Conservation (phyloP, 2,113 vertebrate genomes). For the Entelurus aequoreus region DNA sequence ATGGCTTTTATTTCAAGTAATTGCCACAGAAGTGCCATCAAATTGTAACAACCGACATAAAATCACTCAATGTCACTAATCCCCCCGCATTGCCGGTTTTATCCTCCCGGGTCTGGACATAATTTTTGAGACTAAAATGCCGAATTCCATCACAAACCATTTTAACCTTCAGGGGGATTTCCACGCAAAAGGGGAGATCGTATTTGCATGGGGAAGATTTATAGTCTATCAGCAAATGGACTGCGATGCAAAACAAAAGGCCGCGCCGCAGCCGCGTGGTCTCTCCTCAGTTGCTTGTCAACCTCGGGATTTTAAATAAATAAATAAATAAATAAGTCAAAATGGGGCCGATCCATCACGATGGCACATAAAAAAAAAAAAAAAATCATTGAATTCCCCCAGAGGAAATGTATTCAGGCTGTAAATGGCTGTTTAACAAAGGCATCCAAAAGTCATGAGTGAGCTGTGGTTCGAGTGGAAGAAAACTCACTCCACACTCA, state of each 20-base stretch:
- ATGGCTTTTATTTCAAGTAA: slow-evolving; percentile 62
- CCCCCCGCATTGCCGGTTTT: slow-evolving; percentile 48
- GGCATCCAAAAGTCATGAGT: slow-evolving; percentile 67
- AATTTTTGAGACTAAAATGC: slow-evolving; percentile 45
- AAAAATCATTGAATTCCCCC: slow-evolving; percentile 57
- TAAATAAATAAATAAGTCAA: slow-evolving; percentile 5
- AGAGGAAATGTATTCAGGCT: slow-evolving; percentile 63
- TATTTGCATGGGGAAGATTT: slow-evolving; percentile 75
- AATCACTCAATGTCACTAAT: slow-evolving; percentile 62
- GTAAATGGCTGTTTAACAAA: slow-evolving; percentile 67
- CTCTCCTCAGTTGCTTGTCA: slow-evolving; percentile 43
- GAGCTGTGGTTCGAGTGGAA: slow-evolving; percentile 11
- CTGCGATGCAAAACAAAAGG: slow-evolving; percentile 67
- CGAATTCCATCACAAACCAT: slow-evolving; percentile 54
- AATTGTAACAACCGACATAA: slow-evolving; percentile 63
- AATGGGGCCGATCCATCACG: slow-evolving; percentile 74
- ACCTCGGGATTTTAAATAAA: slow-evolving; percentile 56
- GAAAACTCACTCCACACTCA: slow-evolving; percentile 33
- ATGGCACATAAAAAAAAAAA: slow-evolving; percentile 64
- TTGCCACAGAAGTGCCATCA: slow-evolving; percentile 60
- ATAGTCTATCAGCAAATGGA: slow-evolving; percentile 70
- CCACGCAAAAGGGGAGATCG: slow-evolving; percentile 58
- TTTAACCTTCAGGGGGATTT: slow-evolving; percentile 75
- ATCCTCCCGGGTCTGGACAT: slow-evolving; percentile 39
- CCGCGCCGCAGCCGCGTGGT: slow-evolving; percentile 42